phyloP scores from a whole-genome alignment of 2,797 vertebrate species.

The Oryzias dopingdopingensis region DNA sequence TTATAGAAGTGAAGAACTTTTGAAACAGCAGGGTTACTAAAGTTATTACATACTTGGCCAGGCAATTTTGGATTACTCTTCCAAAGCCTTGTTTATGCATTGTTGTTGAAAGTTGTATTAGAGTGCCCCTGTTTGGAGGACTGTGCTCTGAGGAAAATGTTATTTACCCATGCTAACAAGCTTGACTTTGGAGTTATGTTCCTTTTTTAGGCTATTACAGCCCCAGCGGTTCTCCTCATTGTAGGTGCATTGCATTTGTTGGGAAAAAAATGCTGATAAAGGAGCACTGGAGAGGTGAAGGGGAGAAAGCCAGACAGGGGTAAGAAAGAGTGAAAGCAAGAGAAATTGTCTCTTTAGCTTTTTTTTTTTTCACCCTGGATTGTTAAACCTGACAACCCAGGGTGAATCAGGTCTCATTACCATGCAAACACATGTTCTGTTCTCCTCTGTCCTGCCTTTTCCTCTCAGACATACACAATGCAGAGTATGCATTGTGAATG shows the following conservation, averaged over 20 bases:
- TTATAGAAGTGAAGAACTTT: constrained; percentile 39
- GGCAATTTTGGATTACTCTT: constrained; percentile 45
- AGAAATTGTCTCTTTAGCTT: constrained; percentile 25
- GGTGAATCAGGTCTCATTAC: constrained; percentile 55
- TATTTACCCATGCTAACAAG: constrained; percentile 65
- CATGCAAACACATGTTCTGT: constrained; percentile 58
- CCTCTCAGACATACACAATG: constrained; percentile 4
- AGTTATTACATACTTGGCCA: constrained; percentile 54
- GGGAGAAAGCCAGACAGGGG: constrained; percentile 21
- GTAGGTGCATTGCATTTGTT: constrained; percentile 36
- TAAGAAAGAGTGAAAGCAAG: constrained; percentile 23
- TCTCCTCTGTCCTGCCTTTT: constrained; percentile 5
- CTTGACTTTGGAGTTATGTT: constrained; percentile 54
- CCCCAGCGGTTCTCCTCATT: constrained; percentile 36
- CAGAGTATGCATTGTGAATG: constrained; percentile 40
- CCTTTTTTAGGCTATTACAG: constrained; percentile 44
- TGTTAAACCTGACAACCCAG: constrained; percentile 41
- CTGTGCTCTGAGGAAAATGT: constrained; percentile 52
- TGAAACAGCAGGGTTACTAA: constrained; percentile 30
- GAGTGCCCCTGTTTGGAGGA: constrained; percentile 45
- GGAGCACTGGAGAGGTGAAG: constrained; percentile 21
- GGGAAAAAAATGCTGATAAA: constrained; percentile 28
- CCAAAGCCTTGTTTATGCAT: constrained; percentile 50
- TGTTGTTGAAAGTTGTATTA: constrained; percentile 52
- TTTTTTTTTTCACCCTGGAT: constrained; percentile 22